Percentiles rank a stretch among this genome's conserved stretches.
These are phyloP conservation scores for Latheticus oryzae DNA, from an alignment of 2,888 invertebrate species.

Conservation along the genomic window DNA sequence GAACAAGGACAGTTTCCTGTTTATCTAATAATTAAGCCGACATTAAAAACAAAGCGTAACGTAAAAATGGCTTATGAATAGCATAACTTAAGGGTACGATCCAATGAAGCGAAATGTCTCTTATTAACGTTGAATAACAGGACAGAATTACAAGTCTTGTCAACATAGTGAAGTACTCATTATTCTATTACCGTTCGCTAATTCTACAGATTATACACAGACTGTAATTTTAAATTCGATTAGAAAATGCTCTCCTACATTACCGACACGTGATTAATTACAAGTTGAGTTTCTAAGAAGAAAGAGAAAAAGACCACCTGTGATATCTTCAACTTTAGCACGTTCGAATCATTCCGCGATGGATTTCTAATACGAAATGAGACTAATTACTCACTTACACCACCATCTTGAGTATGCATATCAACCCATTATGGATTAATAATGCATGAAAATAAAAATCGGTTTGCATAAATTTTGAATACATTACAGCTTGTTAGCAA, in stretches of 20 bases:
- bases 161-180: conserved; percentile 13
- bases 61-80: conserved; percentile 26
- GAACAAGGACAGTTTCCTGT: conserved; percentile 33
- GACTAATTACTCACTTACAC: conserved; percentile 3
- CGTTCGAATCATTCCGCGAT: no score
- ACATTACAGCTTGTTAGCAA: conserved; percentile 35
- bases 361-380: no score
- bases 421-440: conserved; percentile 27
- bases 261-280: conserved; percentile 24
- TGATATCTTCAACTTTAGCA: no score
- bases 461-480: conserved; percentile 34
- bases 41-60: conserved; percentile 29
- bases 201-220: conserved; percentile 12
- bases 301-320: conserved; percentile 36
- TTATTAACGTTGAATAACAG: conserved; percentile 24
- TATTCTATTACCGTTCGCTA: conserved; percentile 22
- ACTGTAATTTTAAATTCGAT: conserved; percentile 15
- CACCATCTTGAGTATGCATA: conserved; percentile 16
- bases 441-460: conserved; percentile 37
- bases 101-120: conserved; percentile 31
- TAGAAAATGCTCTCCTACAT: conserved; percentile 14
- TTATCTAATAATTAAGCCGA: conserved; percentile 35
- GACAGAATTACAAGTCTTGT: conserved; percentile 16
- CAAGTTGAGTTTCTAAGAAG: conserved; percentile 9
- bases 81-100: conserved; percentile 32